A percentile compares a stretch with the other conserved stretches of the same genome.
Evolutionary conservation across 2,113 vertebrate genomes (phyloP).

Genomic region (Hymenochirus boettgeri): DNA sequence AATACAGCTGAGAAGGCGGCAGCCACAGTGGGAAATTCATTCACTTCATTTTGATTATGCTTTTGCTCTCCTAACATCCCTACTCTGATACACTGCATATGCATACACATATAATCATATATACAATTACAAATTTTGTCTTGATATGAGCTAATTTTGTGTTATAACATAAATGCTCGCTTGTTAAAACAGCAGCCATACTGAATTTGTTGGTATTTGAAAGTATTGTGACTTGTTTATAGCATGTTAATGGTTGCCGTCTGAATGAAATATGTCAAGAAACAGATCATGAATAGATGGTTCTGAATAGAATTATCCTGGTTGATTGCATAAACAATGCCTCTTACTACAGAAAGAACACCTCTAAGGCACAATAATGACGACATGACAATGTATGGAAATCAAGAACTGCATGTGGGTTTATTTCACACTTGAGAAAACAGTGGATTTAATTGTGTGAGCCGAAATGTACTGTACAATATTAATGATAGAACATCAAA

Average conservation of each 20-base stretch:
- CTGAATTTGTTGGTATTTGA: not conserved
- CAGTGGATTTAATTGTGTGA: conserved; percentile 86
- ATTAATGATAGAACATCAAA: conserved; percentile 89
- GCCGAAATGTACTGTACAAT: conserved; percentile 88
- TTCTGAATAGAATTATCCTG: conserved; percentile 42
- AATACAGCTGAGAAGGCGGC: too few species aligned
- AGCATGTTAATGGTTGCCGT: conserved; percentile 38
- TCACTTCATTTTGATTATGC: too few species aligned
- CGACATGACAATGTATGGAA: conserved; percentile 75
- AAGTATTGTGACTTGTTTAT: conserved; percentile 38
- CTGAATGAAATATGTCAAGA: conserved; percentile 45
- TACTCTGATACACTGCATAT: too few species aligned
- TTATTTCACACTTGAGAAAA: conserved; percentile 98
- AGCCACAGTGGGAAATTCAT: too few species aligned
- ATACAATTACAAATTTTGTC: too few species aligned
- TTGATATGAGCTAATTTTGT: too few species aligned
- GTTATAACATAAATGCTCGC: not conserved
- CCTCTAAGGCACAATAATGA: conserved; percentile 63
- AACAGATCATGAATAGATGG: conserved; percentile 33
- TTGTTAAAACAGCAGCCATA: conserved; percentile 16
- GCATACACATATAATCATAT: too few species aligned
- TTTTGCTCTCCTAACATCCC: too few species aligned
- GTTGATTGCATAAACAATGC: conserved; percentile 47
- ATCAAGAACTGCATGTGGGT: conserved; percentile 94
- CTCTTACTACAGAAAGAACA: conserved; percentile 50